Evolutionary conservation across 2,888 invertebrate genomes (phyloP).

Genomic region (Caradrina kadenii): DNA sequence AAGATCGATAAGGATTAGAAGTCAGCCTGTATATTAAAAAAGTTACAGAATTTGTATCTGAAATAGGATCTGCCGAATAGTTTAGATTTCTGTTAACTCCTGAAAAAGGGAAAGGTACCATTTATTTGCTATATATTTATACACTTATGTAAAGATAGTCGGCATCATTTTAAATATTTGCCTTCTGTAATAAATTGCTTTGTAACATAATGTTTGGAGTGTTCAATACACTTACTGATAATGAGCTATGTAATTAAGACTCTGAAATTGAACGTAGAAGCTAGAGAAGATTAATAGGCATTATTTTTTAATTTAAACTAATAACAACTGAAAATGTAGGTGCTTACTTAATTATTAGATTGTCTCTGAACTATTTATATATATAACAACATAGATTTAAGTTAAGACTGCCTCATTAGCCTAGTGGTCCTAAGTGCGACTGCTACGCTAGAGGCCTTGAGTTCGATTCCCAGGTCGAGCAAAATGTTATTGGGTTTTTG

Average conservation of each 20-base stretch:
- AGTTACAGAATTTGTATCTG: too few relatives aligned
- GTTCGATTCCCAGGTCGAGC: too few relatives aligned
- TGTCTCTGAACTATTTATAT: background rate
- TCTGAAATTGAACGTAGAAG: slow-evolving; percentile 11
- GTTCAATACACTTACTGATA: slow-evolving; percentile 11
- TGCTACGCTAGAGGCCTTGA: too few relatives aligned
- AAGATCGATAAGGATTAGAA: too few relatives aligned
- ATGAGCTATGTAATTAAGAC: slow-evolving; percentile 14
- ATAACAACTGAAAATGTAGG: background rate
- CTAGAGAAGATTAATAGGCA: background rate
- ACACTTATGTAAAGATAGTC: slow-evolving; percentile 12
- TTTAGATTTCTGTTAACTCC: background rate
- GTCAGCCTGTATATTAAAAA: too few relatives aligned
- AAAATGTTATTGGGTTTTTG: too few relatives aligned
- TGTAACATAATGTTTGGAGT: slow-evolving; percentile 14
- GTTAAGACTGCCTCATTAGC: too few relatives aligned
- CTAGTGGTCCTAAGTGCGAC: too few relatives aligned
- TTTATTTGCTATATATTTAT: slow-evolving; percentile 2
- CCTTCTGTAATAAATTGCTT: slow-evolving; percentile 12
- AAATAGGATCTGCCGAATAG: too few relatives aligned
- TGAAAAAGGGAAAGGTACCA: background rate
- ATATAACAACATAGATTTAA: background rate
- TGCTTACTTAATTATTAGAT: too few relatives aligned
- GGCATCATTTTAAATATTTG: slow-evolving; percentile 20
- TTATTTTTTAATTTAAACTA: slow-evolving; percentile 5